phyloP scores from a whole-genome alignment of 1,140 invertebrate species.

The Atopsyche davidsoni region DNA sequence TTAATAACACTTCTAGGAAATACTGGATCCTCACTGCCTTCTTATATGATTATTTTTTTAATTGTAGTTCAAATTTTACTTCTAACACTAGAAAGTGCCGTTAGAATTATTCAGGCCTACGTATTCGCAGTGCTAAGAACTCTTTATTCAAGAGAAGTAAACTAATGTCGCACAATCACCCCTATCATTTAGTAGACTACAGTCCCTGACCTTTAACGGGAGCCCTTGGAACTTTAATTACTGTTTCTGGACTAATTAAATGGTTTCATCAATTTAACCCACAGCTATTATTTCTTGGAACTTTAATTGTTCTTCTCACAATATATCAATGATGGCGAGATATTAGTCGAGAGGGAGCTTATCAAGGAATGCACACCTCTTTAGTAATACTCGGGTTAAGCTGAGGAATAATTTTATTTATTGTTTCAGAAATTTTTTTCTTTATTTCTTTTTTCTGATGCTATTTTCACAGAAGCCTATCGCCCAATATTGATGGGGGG shows the following conservation, averaged over 20 bases:
- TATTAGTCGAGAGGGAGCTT: no score
- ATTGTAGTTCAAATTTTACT: slow-evolving; percentile 47
- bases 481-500: slow-evolving; percentile 56
- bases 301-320: no score
- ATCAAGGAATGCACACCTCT: no score
- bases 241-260: slow-evolving; percentile 44
- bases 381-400: slow-evolving; percentile 46
- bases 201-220: slow-evolving; percentile 45
- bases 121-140: slow-evolving; percentile 49
- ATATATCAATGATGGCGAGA: no score
- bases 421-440: slow-evolving; percentile 58
- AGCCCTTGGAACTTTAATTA: slow-evolving; percentile 40
- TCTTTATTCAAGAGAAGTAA: slow-evolving; percentile 49
- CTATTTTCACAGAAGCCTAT: slow-evolving; percentile 58
- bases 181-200: slow-evolving; percentile 53
- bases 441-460: slow-evolving; percentile 60
- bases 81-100: slow-evolving; percentile 46
- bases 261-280: slow-evolving; percentile 47
- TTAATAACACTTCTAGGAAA: slow-evolving; percentile 50
- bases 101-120: slow-evolving; percentile 52
- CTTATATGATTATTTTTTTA: slow-evolving; percentile 37
- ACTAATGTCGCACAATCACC: slow-evolving; percentile 45
- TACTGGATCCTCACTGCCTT: slow-evolving; percentile 35
- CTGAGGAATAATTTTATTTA: slow-evolving; percentile 58
- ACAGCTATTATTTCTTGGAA: no score